Percentiles rank a stretch among this genome's conserved stretches.
Evolutionary conservation across 1,140 invertebrate genomes (phyloP).

Genomic region (Bilobella aurantiaca): DNA sequence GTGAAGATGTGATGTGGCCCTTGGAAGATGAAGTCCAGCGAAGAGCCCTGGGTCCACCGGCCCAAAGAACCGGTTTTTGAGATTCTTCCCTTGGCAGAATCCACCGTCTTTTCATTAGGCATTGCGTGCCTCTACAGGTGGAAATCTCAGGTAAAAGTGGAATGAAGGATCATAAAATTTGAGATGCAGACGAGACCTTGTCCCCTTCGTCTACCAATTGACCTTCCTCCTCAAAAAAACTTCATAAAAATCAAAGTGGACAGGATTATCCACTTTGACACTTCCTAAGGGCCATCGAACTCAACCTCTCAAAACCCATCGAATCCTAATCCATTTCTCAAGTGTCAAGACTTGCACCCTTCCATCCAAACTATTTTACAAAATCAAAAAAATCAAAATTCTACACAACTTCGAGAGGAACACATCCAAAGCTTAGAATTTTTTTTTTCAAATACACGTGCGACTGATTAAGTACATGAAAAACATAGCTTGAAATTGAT

Average conservation of each 20-base stretch:
- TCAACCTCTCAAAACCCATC: neutral
- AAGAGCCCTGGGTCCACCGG: neutral
- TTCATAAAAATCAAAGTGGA: too few relatives aligned
- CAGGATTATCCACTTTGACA: neutral
- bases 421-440: too few relatives aligned
- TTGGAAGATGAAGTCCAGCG: neutral
- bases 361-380: too few relatives aligned
- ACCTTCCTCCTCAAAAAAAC: too few relatives aligned
- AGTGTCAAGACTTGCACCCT: too few relatives aligned
- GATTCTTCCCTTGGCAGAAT: neutral
- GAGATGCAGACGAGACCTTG: neutral
- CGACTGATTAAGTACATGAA: too few relatives aligned
- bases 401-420: too few relatives aligned
- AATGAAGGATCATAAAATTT: neutral
- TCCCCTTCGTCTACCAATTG: neutral
- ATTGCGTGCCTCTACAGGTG: conserved; percentile 6
- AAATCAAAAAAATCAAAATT: too few relatives aligned
- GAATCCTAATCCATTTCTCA: neutral
- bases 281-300: neutral
- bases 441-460: too few relatives aligned
- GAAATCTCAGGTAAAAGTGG: conserved; percentile 7
- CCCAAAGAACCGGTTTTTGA: conserved; percentile 8
- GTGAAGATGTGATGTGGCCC: neutral
- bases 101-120: conserved; percentile 3
- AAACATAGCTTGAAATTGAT: too few relatives aligned